A percentile compares a stretch with the other conserved stretches of the same genome.
Conservation (phyloP, 2,797 vertebrate species). For the Pogonophryne albipinna region DNA sequence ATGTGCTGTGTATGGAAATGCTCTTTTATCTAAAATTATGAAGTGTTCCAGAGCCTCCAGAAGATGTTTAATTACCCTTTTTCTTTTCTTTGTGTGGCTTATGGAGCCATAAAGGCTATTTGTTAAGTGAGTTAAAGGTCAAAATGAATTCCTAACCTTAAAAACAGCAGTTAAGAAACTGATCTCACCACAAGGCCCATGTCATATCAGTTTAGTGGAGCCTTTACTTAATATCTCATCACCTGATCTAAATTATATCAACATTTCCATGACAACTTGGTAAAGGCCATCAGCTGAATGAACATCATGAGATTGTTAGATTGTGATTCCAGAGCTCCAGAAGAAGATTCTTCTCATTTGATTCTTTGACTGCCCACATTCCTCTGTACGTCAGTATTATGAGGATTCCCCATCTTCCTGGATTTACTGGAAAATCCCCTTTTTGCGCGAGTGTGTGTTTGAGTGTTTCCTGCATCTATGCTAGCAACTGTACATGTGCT, state of each 20-base stretch:
- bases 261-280: slow-evolving; percentile 3
- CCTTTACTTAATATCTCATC: not conserved
- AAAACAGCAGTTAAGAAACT: not conserved
- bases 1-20: slow-evolving; percentile 1
- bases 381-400: slow-evolving; percentile 43
- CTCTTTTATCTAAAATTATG: not conserved
- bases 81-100: not conserved
- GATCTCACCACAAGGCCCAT: not conserved
- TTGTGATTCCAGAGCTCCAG: slow-evolving; percentile 1
- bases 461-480: not conserved
- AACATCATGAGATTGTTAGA: not conserved
- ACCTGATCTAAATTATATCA: not conserved
- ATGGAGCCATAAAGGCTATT: not conserved
- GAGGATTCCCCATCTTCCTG: slow-evolving; percentile 63
- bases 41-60: not conserved
- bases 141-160: not conserved
- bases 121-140: not conserved
- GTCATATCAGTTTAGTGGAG: not conserved
- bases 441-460: not conserved
- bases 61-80: not conserved
- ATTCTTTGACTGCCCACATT: slow-evolving; percentile 12
- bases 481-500: too few relatives aligned
- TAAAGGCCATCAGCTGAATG: not conserved
- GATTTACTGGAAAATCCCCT: slow-evolving; percentile 67
- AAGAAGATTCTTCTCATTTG: slow-evolving; percentile 32